Percentiles rank a stretch among this genome's conserved stretches.
phyloP scores from a whole-genome alignment of 2,113 vertebrate genomes.

The Tyto alba region DNA sequence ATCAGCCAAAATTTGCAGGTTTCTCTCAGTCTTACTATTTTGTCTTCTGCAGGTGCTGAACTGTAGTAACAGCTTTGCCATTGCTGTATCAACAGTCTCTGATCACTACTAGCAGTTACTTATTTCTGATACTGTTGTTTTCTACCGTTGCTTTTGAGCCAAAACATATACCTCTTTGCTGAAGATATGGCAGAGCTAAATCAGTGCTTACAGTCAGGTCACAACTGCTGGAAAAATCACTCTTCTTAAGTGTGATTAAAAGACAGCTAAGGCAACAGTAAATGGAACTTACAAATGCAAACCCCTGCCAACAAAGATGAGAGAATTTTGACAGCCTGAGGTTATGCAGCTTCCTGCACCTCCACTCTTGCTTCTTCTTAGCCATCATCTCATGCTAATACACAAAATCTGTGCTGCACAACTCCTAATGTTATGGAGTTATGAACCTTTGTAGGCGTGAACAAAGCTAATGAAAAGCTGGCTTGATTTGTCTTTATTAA shows the following conservation, averaged over 20 bases:
- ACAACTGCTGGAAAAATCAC: not conserved
- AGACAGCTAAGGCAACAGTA: not conserved
- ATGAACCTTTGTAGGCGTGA: not conserved
- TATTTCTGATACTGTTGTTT: not conserved
- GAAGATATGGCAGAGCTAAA: not conserved
- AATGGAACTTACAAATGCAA: not conserved
- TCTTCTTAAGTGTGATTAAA: not conserved
- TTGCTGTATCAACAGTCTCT: not conserved
- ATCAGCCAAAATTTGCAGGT: constrained; percentile 73
- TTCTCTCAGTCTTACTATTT: constrained; percentile 74
- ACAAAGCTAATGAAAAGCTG: not conserved
- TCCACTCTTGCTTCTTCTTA: not conserved
- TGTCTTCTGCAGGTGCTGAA: constrained; percentile 68
- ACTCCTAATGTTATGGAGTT: not conserved
- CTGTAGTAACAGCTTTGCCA: not conserved
- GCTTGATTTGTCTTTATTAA: not conserved
- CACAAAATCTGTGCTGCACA: not conserved
- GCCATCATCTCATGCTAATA: not conserved
- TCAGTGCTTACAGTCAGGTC: not conserved
- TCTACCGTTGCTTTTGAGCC: not conserved
- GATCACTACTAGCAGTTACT: not conserved
- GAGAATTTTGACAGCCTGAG: not conserved
- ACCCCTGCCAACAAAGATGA: not conserved
- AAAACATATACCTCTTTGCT: not conserved
- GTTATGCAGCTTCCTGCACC: not conserved